These are phyloP conservation scores for Falcunculus frontatus DNA, from an alignment of 2,113 vertebrate species.

Conservation along the genomic window DNA sequence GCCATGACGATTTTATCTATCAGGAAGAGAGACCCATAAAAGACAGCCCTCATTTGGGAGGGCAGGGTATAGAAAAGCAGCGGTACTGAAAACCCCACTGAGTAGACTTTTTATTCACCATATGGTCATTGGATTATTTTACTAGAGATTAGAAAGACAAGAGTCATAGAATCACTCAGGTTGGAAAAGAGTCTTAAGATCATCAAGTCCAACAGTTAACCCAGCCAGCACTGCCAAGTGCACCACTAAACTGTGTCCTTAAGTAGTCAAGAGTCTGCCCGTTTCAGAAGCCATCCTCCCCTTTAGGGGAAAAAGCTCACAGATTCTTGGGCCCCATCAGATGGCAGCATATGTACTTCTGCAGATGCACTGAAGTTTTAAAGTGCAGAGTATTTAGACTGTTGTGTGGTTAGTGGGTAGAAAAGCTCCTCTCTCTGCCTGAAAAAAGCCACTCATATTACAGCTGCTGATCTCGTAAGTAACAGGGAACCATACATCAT, in stretches of 20 bases:
- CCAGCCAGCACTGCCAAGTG: not conserved
- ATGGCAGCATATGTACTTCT: not conserved
- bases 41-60: not conserved
- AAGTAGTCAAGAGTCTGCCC: not conserved
- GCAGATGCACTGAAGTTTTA: not conserved
- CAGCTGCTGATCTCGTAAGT: not conserved
- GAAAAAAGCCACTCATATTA: not conserved
- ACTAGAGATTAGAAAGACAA: not conserved
- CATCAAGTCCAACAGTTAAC: not conserved
- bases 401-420: not conserved
- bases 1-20: not conserved
- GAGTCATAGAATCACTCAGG: not conserved
- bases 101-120: not conserved
- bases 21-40: not conserved
- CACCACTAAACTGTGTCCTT: not conserved
- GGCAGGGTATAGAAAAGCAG: not conserved
- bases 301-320: not conserved
- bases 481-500: not conserved
- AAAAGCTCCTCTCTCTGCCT: not conserved
- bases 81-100: not conserved
- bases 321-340: not conserved
- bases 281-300: not conserved
- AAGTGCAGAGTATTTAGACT: not conserved
- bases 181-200: not conserved
- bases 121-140: not conserved